A percentile compares a stretch with the other conserved stretches of the same genome.
phyloP scores from a whole-genome alignment of 2,888 invertebrate species.

The Dynastes hyllus region DNA sequence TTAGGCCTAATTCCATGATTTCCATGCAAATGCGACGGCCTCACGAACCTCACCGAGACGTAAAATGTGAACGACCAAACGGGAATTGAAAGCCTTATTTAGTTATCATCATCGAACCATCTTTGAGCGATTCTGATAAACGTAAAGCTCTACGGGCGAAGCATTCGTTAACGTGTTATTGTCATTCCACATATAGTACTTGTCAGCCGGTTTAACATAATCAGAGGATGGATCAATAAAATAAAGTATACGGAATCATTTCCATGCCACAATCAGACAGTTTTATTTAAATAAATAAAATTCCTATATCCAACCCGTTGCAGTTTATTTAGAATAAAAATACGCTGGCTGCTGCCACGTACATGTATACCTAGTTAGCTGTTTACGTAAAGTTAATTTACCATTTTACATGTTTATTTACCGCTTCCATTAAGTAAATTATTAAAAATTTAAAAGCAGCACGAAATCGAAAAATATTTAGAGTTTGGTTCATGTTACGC shows the following conservation, averaged over 20 bases:
- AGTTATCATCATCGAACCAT: constrained; percentile 34
- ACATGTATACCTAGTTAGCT: neutral
- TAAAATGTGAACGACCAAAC: constrained; percentile 30
- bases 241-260: constrained; percentile 6
- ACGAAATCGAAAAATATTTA: constrained; percentile 18
- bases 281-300: constrained; percentile 45
- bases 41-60: constrained; percentile 10
- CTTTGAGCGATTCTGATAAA: constrained; percentile 33
- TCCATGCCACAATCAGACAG: neutral
- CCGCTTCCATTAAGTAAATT: constrained; percentile 28
- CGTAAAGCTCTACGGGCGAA: constrained; percentile 5
- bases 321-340: constrained; percentile 43
- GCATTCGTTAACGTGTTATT: constrained; percentile 20
- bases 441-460: constrained; percentile 23
- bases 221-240: constrained; percentile 17
- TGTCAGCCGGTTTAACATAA: constrained; percentile 7
- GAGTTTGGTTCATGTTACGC: neutral
- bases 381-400: constrained; percentile 17
- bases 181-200: constrained; percentile 24
- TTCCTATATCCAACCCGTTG: constrained; percentile 13
- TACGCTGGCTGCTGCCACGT: neutral
- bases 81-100: constrained; percentile 36
- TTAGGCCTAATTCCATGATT: constrained; percentile 48
- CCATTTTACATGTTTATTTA: constrained; percentile 34
- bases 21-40: constrained; percentile 48